These are phyloP conservation scores for Parnassius glacialis DNA, from an alignment of 2,888 invertebrate species.

Conservation along the genomic window DNA sequence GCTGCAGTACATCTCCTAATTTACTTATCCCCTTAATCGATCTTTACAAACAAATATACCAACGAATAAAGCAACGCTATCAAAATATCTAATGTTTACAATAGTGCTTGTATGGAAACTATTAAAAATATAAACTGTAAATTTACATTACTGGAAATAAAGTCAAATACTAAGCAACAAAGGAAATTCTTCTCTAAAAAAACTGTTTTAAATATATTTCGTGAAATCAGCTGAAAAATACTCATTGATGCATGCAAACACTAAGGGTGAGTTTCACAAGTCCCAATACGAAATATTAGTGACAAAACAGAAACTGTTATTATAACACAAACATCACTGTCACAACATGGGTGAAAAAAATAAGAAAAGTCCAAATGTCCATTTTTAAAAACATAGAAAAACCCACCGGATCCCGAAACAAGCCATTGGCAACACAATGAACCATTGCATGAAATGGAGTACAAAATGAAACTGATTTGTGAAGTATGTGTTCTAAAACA, in stretches of 20 bases:
- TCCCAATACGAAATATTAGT: conserved; percentile 35
- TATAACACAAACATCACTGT: conserved; percentile 32
- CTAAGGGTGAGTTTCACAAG: conserved; percentile 34
- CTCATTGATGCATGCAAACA: conserved; percentile 38
- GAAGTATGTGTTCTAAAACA: conserved; percentile 6
- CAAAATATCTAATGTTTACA: neutral
- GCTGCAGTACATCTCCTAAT: no score
- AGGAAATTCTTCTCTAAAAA: neutral
- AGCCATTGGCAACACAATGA: conserved; percentile 39
- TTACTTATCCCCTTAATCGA: no score
- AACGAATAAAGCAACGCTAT: no score
- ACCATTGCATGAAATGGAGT: conserved; percentile 55
- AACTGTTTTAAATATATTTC: conserved; percentile 1
- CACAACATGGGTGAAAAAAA: conserved; percentile 15
- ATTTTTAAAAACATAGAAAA: conserved; percentile 39
- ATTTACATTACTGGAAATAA: neutral
- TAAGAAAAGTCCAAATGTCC: conserved; percentile 34
- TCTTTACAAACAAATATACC: no score
- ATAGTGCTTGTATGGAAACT: neutral
- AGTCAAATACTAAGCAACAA: conserved; percentile 10
- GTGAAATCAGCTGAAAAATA: conserved; percentile 6
- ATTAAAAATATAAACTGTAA: neutral
- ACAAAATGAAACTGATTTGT: conserved; percentile 29
- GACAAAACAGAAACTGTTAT: conserved; percentile 42
- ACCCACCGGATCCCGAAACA: conserved; percentile 32